Evolutionary conservation across 2,797 vertebrate species (phyloP).

Genomic region (Thalassophryne amazonica): DNA sequence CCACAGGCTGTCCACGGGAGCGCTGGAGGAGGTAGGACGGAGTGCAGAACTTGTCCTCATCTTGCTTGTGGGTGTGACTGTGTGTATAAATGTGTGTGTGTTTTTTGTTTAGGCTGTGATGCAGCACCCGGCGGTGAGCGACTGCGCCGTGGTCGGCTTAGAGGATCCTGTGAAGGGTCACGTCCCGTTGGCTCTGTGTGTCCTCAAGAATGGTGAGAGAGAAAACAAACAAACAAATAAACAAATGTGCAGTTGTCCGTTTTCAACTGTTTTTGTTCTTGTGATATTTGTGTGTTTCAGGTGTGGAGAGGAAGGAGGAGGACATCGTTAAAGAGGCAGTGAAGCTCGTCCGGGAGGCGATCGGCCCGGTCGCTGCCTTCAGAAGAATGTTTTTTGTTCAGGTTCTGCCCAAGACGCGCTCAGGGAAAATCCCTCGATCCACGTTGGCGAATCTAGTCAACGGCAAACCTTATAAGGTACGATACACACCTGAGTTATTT

Average conservation of each 20-base stretch:
- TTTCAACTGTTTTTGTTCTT: no score
- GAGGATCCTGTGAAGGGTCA: conserved; percentile 92
- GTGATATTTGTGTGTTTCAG: conserved; percentile 58
- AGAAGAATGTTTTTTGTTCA: conserved; percentile 85
- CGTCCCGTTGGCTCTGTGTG: conserved; percentile 90
- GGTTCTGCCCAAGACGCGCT: conserved; percentile 91
- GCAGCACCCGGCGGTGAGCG: conserved; percentile 83
- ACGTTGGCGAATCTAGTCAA: conserved; percentile 87
- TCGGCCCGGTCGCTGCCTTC: conserved; percentile 94
- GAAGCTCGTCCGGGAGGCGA: conserved; percentile 79
- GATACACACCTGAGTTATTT: no score
- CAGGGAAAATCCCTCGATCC: conserved; percentile 93
- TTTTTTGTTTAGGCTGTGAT: conserved; percentile 81
- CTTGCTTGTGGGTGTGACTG: neutral
- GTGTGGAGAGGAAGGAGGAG: conserved; percentile 63
- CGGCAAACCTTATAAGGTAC: conserved; percentile 88
- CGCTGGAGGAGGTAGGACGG: conserved; percentile 87
- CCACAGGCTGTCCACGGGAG: conserved; percentile 92
- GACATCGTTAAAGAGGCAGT: conserved; percentile 82
- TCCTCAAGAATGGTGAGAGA: conserved; percentile 84
- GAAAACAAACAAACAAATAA: no score
- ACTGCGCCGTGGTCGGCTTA: conserved; percentile 92
- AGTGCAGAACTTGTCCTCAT: rapidly evolving
- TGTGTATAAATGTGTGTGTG: conserved; percentile 9
- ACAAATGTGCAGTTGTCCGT: no score